Conservation (phyloP, 2,888 invertebrate species). For the Drosophila affinis region DNA sequence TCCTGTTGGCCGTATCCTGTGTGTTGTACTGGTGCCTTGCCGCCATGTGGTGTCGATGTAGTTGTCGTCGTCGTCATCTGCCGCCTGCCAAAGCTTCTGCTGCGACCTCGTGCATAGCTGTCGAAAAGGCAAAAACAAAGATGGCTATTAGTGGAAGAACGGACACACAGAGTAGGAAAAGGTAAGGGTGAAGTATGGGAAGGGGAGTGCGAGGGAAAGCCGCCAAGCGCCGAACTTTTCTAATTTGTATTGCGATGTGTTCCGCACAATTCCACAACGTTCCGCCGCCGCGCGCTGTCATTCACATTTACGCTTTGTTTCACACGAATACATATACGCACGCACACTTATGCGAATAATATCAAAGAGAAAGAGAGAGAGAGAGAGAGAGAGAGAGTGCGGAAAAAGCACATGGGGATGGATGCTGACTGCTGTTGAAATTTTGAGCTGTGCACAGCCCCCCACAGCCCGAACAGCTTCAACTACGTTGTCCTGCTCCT, state of each 20-base stretch:
- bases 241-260: constrained; percentile 29
- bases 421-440: constrained; percentile 53
- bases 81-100: constrained; percentile 21
- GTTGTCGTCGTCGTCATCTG: constrained; percentile 38
- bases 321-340: constrained; percentile 17
- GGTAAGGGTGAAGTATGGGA: background rate
- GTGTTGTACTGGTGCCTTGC: constrained; percentile 23
- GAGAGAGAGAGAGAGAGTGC: background rate
- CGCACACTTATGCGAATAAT: background rate
- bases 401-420: constrained; percentile 49
- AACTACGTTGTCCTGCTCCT: constrained; percentile 39
- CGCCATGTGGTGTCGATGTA: constrained; percentile 39
- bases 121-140: constrained; percentile 19
- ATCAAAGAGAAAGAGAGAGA: background rate
- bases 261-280: constrained; percentile 39
- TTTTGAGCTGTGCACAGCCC: constrained; percentile 42
- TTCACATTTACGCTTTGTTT: constrained; percentile 39
- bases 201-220: constrained; percentile 4
- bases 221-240: constrained; percentile 21
- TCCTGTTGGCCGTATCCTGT: constrained; percentile 52
- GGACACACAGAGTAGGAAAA: constrained; percentile 7
- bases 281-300: constrained; percentile 38
- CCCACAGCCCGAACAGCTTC: constrained; percentile 7
- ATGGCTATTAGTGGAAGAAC: constrained; percentile 15
- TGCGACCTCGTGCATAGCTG: constrained; percentile 48